phyloP scores from a whole-genome alignment of 2,888 invertebrate species.

The Cataglyphis cursor region DNA sequence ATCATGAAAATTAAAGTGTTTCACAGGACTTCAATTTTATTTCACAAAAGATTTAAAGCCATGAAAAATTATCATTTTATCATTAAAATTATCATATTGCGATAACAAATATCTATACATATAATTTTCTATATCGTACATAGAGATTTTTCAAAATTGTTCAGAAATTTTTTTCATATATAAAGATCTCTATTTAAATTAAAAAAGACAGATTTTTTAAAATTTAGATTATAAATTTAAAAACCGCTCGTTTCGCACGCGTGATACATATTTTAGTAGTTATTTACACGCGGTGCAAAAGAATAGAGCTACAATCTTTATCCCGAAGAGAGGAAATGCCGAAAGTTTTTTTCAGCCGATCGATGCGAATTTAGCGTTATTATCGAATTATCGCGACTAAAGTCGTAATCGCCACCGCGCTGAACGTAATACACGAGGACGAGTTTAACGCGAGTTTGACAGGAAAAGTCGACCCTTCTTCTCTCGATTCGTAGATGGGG shows the following conservation, averaged over 20 bases:
- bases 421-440: constrained; percentile 56
- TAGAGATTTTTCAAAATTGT: neutral
- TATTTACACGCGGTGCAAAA: constrained; percentile 14
- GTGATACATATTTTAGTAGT: neutral
- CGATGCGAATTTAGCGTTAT: constrained; percentile 42
- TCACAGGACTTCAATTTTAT: neutral
- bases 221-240: neutral
- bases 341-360: constrained; percentile 25
- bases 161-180: neutral
- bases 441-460: constrained; percentile 75
- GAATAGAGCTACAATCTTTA: neutral
- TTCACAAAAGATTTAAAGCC: neutral
- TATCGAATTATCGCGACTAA: constrained; percentile 56
- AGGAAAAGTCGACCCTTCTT: constrained; percentile 65
- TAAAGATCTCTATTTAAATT: neutral
- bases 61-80: neutral
- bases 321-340: neutral
- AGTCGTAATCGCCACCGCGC: constrained; percentile 39
- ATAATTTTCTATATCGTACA: neutral
- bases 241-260: neutral
- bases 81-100: too few relatives aligned
- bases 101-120: neutral
- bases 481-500: constrained; percentile 32
- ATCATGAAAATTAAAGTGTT: neutral
- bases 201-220: neutral